Percentiles rank a stretch among this genome's conserved stretches.
Evolutionary conservation across 2,797 vertebrate genomes (phyloP).

Genomic region (Neosalanx taihuensis): DNA sequence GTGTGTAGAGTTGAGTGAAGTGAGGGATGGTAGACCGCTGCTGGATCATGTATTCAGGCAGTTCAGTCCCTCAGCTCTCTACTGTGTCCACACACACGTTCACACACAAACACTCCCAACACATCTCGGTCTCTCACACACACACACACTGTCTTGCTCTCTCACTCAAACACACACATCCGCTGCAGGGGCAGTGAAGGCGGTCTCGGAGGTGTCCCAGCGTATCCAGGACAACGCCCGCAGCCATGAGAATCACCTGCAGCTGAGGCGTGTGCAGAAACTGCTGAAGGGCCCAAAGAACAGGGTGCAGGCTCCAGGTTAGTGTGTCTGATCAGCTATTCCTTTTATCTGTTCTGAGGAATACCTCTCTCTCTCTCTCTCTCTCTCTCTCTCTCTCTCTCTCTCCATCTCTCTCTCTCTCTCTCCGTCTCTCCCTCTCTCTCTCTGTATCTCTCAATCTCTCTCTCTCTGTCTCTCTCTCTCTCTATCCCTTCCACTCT

Average conservation of each 20-base stretch:
- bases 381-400: slow-evolving; percentile 8
- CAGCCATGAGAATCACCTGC: slow-evolving; percentile 83
- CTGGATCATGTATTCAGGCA: slow-evolving; percentile 9
- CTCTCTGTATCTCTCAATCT: slow-evolving; percentile 46
- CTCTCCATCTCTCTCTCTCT: neutral
- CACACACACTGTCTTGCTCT: too few relatives aligned
- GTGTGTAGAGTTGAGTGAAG: too few relatives aligned
- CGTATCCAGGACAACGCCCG: slow-evolving; percentile 72
- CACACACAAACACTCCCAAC: too few relatives aligned
- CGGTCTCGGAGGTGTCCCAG: slow-evolving; percentile 64
- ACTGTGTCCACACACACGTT: neutral
- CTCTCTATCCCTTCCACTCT: slow-evolving; percentile 24
- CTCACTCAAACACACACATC: slow-evolving; percentile 9
- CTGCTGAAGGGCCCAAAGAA: slow-evolving; percentile 85
- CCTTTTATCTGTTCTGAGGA: slow-evolving; percentile 78
- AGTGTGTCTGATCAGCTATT: slow-evolving; percentile 86
- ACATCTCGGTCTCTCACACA: neutral
- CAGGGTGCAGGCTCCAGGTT: slow-evolving; percentile 86
- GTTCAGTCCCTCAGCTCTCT: neutral
- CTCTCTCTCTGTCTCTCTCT: neutral
- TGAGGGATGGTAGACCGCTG: neutral
- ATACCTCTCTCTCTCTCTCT: slow-evolving; percentile 47
- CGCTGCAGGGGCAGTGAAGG: slow-evolving; percentile 54
- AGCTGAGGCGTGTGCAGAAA: slow-evolving; percentile 84
- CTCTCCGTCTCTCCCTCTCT: slow-evolving; percentile 1